Conservation (phyloP, 1,140 invertebrate genomes). For the Euura lappo region DNA sequence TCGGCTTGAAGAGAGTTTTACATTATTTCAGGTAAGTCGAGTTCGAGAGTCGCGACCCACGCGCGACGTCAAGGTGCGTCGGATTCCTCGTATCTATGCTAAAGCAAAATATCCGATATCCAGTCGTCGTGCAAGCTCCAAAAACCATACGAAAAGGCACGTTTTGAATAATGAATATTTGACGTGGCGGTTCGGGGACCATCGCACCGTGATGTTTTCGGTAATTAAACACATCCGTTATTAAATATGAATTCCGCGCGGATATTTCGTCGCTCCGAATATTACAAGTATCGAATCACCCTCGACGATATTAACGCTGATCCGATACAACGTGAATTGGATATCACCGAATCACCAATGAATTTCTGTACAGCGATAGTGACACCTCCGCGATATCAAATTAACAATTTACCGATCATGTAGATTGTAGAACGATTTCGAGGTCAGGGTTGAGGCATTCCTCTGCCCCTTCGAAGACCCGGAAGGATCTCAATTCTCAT, state of each 20-base stretch:
- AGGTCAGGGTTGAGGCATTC: background rate
- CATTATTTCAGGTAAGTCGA: too few relatives aligned
- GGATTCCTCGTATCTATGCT: conserved; percentile 1
- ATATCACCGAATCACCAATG: background rate
- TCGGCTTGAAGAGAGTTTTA: too few relatives aligned
- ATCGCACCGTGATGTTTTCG: background rate
- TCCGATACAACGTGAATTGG: too few relatives aligned
- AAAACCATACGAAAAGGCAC: background rate
- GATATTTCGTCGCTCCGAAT: background rate
- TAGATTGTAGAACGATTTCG: background rate
- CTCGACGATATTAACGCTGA: background rate
- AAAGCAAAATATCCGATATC: conserved; percentile 3
- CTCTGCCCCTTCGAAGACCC: background rate
- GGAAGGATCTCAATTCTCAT: background rate
- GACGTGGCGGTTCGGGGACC: background rate
- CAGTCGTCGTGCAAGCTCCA: background rate
- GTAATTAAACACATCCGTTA: background rate
- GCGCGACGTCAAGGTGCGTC: background rate
- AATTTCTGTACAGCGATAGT: background rate
- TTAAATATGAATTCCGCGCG: background rate
- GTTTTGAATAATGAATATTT: background rate
- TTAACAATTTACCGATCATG: background rate
- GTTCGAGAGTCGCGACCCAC: too few relatives aligned
- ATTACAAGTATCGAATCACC: background rate
- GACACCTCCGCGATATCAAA: background rate